These are phyloP conservation scores for Uloborus plumipes DNA, from an alignment of 2,888 invertebrate species.

Conservation along the genomic window DNA sequence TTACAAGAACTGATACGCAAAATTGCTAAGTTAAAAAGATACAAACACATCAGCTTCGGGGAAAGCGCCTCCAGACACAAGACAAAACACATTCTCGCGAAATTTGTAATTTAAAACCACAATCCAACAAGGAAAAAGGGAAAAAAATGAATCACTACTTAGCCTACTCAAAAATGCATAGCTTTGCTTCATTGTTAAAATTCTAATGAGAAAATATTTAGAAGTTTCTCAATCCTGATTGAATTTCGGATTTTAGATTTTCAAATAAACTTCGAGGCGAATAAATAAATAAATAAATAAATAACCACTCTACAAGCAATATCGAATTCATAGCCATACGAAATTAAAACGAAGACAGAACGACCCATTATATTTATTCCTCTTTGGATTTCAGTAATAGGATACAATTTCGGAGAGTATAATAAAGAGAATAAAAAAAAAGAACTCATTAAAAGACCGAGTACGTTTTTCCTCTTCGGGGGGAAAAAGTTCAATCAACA, in stretches of 20 bases:
- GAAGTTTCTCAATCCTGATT: slow-evolving; percentile 28
- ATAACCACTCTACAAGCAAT: slow-evolving; percentile 31
- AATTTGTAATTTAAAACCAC: not conserved
- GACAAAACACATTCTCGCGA: too few relatives aligned
- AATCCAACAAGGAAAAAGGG: not conserved
- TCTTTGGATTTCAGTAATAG: slow-evolving; percentile 27
- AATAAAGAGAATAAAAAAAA: slow-evolving; percentile 28
- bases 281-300: slow-evolving; percentile 58
- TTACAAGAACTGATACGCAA: too few relatives aligned
- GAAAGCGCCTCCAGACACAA: too few relatives aligned
- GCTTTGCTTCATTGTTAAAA: not conserved
- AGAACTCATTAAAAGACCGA: slow-evolving; percentile 54
- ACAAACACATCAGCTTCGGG: too few relatives aligned
- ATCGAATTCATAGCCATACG: slow-evolving; percentile 32
- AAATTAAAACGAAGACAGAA: slow-evolving; percentile 51
- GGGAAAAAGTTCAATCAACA: slow-evolving; percentile 45
- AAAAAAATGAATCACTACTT: not conserved
- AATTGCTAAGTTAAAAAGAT: too few relatives aligned
- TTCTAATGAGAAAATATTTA: not conserved
- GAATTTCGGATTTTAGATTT: slow-evolving; percentile 50
- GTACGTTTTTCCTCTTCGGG: not conserved
- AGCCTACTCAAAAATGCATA: not conserved
- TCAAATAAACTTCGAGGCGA: slow-evolving; percentile 27
- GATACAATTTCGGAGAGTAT: slow-evolving; percentile 40
- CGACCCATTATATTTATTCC: not conserved